Evolutionary conservation across 2,888 invertebrate species (phyloP).

Genomic region (Cotesia congregata): DNA sequence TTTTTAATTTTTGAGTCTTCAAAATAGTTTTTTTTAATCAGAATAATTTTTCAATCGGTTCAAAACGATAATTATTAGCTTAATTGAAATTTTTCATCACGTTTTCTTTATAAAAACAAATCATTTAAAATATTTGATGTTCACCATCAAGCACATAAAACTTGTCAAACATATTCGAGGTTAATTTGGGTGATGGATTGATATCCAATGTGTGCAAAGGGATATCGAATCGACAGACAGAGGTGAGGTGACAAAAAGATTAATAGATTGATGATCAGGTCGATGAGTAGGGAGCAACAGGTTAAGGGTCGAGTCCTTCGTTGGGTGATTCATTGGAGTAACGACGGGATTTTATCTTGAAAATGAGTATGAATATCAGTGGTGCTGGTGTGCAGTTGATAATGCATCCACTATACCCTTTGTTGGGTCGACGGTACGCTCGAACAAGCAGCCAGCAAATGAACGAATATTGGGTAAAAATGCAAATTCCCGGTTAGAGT

Average conservation of each 20-base stretch:
- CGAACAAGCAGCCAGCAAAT: conserved; percentile 40
- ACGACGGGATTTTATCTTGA: conserved; percentile 54
- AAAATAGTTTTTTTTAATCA: too few species aligned
- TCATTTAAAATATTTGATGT: too few species aligned
- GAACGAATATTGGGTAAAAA: conserved; percentile 63
- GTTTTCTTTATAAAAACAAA: too few species aligned
- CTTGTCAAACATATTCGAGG: background rate
- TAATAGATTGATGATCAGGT: conserved; percentile 30
- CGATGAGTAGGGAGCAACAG: conserved; percentile 55
- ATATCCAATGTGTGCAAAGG: background rate
- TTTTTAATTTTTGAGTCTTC: too few species aligned
- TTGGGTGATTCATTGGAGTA: conserved; percentile 44
- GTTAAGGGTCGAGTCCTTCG: conserved; percentile 42
- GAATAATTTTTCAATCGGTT: too few species aligned
- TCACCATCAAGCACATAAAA: too few species aligned
- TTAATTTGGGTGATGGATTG: background rate
- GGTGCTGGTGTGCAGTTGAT: background rate
- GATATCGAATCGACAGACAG: conserved; percentile 5
- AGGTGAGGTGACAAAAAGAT: conserved; percentile 39
- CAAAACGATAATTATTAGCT: too few species aligned
- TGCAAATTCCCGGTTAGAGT: conserved; percentile 60
- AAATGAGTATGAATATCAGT: conserved; percentile 18
- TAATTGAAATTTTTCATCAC: too few species aligned
- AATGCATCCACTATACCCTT: background rate
- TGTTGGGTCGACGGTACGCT: conserved; percentile 47